These are phyloP conservation scores for Sebastes schlegelii DNA, from an alignment of 2,113 vertebrate genomes.

Conservation along the genomic window DNA sequence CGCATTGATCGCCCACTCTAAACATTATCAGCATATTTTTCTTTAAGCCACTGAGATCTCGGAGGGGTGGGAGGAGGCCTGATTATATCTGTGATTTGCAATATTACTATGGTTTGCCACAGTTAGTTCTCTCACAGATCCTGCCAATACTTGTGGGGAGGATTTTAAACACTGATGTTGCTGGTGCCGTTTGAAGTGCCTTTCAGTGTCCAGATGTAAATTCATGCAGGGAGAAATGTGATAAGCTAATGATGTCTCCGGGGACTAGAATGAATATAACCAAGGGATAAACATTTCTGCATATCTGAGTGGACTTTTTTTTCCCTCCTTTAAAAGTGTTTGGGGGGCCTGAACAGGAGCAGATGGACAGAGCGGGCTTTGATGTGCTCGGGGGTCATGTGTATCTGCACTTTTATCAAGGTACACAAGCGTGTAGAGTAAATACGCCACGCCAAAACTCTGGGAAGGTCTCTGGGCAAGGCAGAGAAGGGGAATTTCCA, in stretches of 20 bases:
- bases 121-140: constrained; percentile 26
- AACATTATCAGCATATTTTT: constrained; percentile 66
- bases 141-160: constrained; percentile 41
- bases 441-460: constrained; percentile 74
- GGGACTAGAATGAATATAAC: constrained; percentile 50
- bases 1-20: constrained; percentile 70
- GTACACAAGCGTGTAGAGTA: constrained; percentile 73
- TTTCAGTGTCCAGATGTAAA: constrained; percentile 72
- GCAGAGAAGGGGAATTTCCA: constrained; percentile 75
- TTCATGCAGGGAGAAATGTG: constrained; percentile 64
- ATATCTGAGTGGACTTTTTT: constrained; percentile 59
- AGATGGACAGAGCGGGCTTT: constrained; percentile 72
- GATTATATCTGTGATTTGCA: constrained; percentile 40
- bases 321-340: constrained; percentile 13
- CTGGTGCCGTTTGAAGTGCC: constrained; percentile 77
- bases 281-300: constrained; percentile 70
- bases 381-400: constrained; percentile 69
- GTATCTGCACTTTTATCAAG: constrained; percentile 74
- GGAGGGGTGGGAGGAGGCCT: not conserved
- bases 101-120: constrained; percentile 23
- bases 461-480: constrained; percentile 77
- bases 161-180: constrained; percentile 51
- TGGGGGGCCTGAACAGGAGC: constrained; percentile 42
- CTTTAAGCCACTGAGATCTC: constrained; percentile 35
- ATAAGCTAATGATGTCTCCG: constrained; percentile 81